Base-by-base conservation (phyloP, 2,888 invertebrate genomes). In the Oxycera nigricornis region DNA sequence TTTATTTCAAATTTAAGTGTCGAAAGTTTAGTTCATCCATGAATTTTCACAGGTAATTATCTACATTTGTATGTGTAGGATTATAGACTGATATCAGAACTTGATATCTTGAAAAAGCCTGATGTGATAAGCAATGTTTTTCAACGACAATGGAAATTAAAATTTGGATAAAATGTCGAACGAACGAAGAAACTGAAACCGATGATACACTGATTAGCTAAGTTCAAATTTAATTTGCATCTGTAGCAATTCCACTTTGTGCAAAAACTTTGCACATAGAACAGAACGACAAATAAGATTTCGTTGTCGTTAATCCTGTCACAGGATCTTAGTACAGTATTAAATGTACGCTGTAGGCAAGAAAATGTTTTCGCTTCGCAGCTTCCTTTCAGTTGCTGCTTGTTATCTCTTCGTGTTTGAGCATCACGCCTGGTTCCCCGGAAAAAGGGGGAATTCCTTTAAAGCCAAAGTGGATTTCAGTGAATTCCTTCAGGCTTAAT, bases 401-500 rank as follows among this genome's bases (percentile, higher is more conserved):
- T n/a, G n/a, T n/a, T n/a, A n/a, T n/a, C n/a, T n/a, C n/a, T n/a
- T n/a, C n/a, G n/a, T n/a, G n/a, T n/a, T n/a, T n/a, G n/a, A n/a
- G n/a, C n/a, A n/a, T n/a, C n/a, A n/a, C n/a, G n/a, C n/a, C n/a
- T n/a, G n/a, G n/a, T n/a, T n/a, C n/a, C n/a, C n/a, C n/a, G n/a
- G n/a, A n/a, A n/a, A n/a, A n/a, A n/a, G n/a, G 2, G 52, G 2
- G 52, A 52, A 28, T 61, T 61, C 61, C 59, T 61, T 61, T 61
- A 26, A 61, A 26, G 61, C 61, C 7, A 31, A n/a, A 68, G 50
- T 50, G 50, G 67, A 68, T 68, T 68, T 68, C 52, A 55, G 55
- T 70, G 55, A 70, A 70, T 55, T 70, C 70, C 70, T 70, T 70
- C 46, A 41, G 52, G 70, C 70, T 70, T 70, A 70, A 70, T 70